These are phyloP conservation scores for Leptodactylus fuscus DNA, from an alignment of 2,113 vertebrate species.

Conservation along the genomic window DNA sequence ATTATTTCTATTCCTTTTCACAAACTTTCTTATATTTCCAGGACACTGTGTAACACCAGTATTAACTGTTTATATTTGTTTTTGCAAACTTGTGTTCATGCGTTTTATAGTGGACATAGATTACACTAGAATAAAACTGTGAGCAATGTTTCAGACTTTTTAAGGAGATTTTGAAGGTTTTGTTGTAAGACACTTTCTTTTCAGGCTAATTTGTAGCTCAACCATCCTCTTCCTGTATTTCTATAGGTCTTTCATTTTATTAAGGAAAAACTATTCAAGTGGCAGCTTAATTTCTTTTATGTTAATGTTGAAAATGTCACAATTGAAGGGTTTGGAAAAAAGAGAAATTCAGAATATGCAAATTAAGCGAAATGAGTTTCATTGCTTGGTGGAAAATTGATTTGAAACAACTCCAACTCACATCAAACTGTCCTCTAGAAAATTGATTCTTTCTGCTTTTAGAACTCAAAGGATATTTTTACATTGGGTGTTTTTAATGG, in stretches of 20 bases:
- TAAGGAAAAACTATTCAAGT: constrained; percentile 64
- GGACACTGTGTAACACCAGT: not conserved
- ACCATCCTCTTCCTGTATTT: constrained; percentile 62
- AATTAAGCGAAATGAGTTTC: constrained; percentile 62
- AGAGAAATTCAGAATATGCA: constrained; percentile 62
- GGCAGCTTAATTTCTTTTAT: constrained; percentile 57
- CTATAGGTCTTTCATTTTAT: constrained; percentile 61
- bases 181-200: constrained; percentile 36
- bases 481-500: constrained; percentile 64
- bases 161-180: constrained; percentile 37
- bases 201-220: constrained; percentile 64
- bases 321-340: constrained; percentile 61
- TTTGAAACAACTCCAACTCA: constrained; percentile 70
- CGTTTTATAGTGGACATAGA: not conserved
- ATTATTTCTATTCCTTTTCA: not conserved
- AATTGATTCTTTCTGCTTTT: constrained; percentile 69
- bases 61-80: not conserved
- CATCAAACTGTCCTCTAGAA: constrained; percentile 68
- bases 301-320: constrained; percentile 63
- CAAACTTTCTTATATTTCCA: not conserved
- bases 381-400: constrained; percentile 64
- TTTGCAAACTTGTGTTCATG: not conserved
- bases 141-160: constrained; percentile 17
- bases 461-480: constrained; percentile 67
- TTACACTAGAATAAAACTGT: not conserved